Percentiles rank a stretch among this genome's conserved stretches.
Conservation (phyloP, 2,888 invertebrate species). For the Melipona bicolor region DNA sequence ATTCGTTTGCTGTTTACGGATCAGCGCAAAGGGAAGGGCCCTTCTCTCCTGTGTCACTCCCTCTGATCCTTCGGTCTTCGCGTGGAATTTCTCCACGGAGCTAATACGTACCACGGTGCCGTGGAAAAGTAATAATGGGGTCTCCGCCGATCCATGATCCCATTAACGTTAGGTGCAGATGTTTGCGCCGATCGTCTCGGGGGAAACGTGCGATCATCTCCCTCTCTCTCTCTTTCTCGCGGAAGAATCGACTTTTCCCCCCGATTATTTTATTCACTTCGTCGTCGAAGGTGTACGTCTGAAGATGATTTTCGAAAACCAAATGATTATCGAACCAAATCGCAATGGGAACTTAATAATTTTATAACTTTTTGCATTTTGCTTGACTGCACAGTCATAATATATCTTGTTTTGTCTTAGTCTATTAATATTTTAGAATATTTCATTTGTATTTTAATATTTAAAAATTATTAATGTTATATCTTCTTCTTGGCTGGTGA, state of each 20-base stretch:
- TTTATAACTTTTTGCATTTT: no score
- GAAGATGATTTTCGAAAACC: not conserved
- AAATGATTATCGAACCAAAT: not conserved
- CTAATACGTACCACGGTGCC: conserved; percentile 7
- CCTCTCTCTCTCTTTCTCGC: not conserved
- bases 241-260: not conserved
- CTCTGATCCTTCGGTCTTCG: conserved; percentile 12
- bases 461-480: no score
- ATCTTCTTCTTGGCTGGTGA: no score
- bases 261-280: not conserved
- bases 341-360: no score
- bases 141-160: conserved; percentile 14
- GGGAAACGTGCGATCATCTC: not conserved
- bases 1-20: conserved; percentile 53
- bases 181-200: conserved; percentile 5
- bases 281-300: not conserved
- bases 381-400: no score
- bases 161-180: conserved; percentile 18
- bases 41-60: conserved; percentile 12
- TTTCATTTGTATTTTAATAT: no score
- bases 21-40: conserved; percentile 37
- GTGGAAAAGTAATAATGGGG: conserved; percentile 26
- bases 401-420: no score
- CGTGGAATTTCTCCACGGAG: not conserved
- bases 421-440: no score